phyloP scores from a whole-genome alignment of 2,113 vertebrate species.

The Herpailurus yagouaroundi region DNA sequence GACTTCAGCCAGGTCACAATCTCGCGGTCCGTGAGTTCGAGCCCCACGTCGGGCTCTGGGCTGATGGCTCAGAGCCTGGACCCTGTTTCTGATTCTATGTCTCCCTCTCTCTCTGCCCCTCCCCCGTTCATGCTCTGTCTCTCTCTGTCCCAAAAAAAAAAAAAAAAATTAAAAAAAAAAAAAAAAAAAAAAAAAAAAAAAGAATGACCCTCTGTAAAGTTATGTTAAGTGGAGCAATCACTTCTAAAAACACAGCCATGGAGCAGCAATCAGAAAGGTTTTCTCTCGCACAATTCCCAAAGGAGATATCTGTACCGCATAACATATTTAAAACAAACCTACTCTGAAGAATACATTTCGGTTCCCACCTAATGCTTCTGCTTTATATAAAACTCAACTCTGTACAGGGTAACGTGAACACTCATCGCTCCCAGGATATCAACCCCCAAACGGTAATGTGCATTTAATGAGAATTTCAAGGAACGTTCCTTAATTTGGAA shows the following conservation, averaged over 20 bases:
- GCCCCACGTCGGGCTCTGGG: too few relatives aligned
- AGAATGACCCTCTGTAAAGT: constrained; percentile 54
- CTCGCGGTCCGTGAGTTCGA: too few relatives aligned
- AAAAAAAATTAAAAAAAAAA: too few relatives aligned
- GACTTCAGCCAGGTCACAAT: too few relatives aligned
- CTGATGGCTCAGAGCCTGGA: too few relatives aligned
- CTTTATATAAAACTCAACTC: constrained; percentile 51
- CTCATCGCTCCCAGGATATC: constrained; percentile 62
- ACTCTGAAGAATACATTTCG: constrained; percentile 3
- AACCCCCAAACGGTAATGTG: constrained; percentile 56
- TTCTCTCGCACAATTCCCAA: constrained; percentile 29
- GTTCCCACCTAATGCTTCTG: constrained; percentile 35
- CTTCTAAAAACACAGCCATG: constrained; percentile 44
- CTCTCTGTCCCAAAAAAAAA: too few relatives aligned
- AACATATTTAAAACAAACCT: constrained; percentile 59
- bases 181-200: too few relatives aligned
- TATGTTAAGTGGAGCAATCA: constrained; percentile 45
- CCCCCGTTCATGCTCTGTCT: too few relatives aligned
- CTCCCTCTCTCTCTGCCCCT: too few relatives aligned
- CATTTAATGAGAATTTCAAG: constrained; percentile 77
- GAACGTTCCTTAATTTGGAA: constrained; percentile 69
- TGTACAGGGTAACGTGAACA: constrained; percentile 56
- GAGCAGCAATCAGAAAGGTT: constrained; percentile 39
- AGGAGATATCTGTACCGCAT: constrained; percentile 35
- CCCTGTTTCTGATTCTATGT: too few relatives aligned